A percentile compares a stretch with the other conserved stretches of the same genome.
Conservation (phyloP, 2,113 vertebrate genomes). For the Oncorhynchus kisutch region DNA sequence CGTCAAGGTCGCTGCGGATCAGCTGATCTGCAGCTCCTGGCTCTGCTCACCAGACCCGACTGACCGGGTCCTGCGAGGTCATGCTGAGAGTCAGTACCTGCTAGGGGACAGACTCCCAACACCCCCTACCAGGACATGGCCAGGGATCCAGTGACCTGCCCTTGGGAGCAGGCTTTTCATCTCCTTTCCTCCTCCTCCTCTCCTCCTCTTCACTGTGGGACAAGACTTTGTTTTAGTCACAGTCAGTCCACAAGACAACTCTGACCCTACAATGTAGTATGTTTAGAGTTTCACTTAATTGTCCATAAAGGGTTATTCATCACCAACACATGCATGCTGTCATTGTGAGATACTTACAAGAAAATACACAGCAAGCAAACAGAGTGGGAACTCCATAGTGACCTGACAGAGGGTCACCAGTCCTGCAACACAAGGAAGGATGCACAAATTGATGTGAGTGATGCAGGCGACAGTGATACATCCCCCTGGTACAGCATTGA, state of each 20-base stretch:
- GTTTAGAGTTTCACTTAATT: not conserved
- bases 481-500: not conserved
- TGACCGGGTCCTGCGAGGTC: not conserved
- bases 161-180: slow-evolving; percentile 1
- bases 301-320: not conserved
- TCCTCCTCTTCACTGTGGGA: not conserved
- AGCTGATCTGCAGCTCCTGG: not conserved
- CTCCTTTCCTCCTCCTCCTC: not conserved
- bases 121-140: not conserved
- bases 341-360: not conserved
- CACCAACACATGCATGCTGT: not conserved
- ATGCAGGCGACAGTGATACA: not conserved
- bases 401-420: not conserved
- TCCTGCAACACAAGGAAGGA: slow-evolving; percentile 1
- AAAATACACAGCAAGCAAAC: slow-evolving; percentile 5
- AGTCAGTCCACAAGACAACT: no score
- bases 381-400: not conserved
- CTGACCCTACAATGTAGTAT: no score
- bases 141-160: not conserved
- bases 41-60: not conserved
- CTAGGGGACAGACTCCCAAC: not conserved
- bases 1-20: not conserved
- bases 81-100: not conserved
- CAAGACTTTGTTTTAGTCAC: not conserved
- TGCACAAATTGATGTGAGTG: not conserved